A percentile compares a stretch with the other conserved stretches of the same genome.
Conservation (phyloP, 2,888 invertebrate species). For the Melangyna quadrimaculata region DNA sequence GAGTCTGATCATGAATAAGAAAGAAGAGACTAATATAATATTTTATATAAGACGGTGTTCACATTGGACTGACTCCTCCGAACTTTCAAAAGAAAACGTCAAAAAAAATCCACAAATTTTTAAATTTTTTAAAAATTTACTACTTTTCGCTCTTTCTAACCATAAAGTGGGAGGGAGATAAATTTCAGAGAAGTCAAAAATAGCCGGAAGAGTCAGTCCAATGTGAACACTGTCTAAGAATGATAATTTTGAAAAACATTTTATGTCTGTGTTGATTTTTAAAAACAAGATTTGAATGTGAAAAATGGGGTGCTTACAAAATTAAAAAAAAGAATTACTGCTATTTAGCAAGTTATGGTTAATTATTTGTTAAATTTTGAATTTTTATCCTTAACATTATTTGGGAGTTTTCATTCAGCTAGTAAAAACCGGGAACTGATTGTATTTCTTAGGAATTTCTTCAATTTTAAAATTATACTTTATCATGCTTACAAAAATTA, state of each 20-base stretch:
- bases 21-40: not conserved
- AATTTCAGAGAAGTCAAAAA: too few relatives aligned
- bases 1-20: constrained; percentile 42
- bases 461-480: not conserved
- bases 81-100: too few relatives aligned
- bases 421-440: not conserved
- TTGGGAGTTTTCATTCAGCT: not conserved
- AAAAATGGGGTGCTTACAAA: not conserved
- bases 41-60: too few relatives aligned
- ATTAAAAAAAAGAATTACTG: not conserved
- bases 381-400: not conserved
- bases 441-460: not conserved
- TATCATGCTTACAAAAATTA: not conserved
- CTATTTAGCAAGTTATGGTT: constrained; percentile 1
- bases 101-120: too few relatives aligned
- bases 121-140: too few relatives aligned
- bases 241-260: constrained; percentile 32
- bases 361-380: too few relatives aligned
- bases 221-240: too few relatives aligned
- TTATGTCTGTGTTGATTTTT: not conserved
- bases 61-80: too few relatives aligned
- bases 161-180: too few relatives aligned
- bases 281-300: not conserved
- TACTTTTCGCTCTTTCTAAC: too few relatives aligned
- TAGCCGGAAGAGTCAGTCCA: too few relatives aligned